Percentiles rank a stretch among this genome's conserved stretches.
These are phyloP conservation scores for Cotesia glomerata DNA, from an alignment of 1,140 invertebrate species.

Conservation along the genomic window DNA sequence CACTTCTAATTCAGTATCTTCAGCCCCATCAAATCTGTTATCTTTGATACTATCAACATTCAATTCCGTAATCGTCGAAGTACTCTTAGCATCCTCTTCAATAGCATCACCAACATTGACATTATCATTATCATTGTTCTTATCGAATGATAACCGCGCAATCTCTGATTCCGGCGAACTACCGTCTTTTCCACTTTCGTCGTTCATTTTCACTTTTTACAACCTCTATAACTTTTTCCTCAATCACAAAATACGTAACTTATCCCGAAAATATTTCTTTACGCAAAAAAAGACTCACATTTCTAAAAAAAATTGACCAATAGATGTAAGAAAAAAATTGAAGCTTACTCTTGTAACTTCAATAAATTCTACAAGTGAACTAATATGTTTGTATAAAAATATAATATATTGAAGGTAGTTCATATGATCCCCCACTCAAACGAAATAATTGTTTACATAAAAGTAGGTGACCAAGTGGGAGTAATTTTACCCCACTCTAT, in stretches of 20 bases:
- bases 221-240: conserved; percentile 9
- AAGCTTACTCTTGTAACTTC: conserved; percentile 15
- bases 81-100: conserved; percentile 50
- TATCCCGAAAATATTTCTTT: no score
- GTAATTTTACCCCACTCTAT: conserved; percentile 15
- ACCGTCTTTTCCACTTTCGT: conserved; percentile 44
- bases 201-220: conserved; percentile 43
- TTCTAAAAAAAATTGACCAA: neutral
- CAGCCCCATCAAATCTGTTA: neutral
- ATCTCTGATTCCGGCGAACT: conserved; percentile 52
- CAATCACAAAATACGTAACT: neutral
- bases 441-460: conserved; percentile 22
- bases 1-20: conserved; percentile 41
- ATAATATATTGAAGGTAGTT: conserved; percentile 6
- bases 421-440: neutral
- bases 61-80: conserved; percentile 27
- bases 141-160: conserved; percentile 45
- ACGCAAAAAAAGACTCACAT: no score
- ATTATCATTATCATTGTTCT: conserved; percentile 39
- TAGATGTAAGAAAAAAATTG: neutral
- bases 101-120: conserved; percentile 32
- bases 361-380: conserved; percentile 25
- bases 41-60: neutral
- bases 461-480: conserved; percentile 1
- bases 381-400: conserved; percentile 54